Percentiles rank a stretch among this genome's conserved stretches.
These are phyloP conservation scores for Pristionchus mayeri DNA, from an alignment of 2,888 invertebrate species.

Conservation along the genomic window DNA sequence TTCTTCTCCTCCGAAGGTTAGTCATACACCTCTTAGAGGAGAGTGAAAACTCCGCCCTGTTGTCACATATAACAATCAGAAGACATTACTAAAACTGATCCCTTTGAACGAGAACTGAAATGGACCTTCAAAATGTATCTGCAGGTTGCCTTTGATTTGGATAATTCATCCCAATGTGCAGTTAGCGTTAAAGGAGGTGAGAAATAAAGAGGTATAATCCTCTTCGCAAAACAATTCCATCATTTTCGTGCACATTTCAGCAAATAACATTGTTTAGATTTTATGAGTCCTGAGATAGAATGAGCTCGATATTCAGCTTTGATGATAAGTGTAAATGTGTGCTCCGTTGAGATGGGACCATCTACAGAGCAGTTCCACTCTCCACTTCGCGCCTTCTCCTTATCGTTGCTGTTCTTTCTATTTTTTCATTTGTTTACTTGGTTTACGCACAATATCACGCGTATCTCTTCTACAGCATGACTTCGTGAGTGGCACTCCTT, in stretches of 20 bases:
- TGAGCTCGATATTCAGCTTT: no score
- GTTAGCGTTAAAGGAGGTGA: neutral
- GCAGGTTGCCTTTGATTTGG: slow-evolving; percentile 12
- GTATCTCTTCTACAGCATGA: slow-evolving; percentile 61
- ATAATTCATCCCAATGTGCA: neutral
- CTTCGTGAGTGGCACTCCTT: slow-evolving; percentile 53
- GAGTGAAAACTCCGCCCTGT: neutral
- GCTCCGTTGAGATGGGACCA: slow-evolving; percentile 26
- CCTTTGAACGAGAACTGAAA: no score
- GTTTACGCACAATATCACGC: slow-evolving; percentile 62
- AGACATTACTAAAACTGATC: no score
- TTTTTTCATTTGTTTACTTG: slow-evolving; percentile 61
- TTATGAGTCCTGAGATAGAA: no score
- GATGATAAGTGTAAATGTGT: no score
- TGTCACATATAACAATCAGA: neutral
- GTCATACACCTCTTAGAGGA: neutral
- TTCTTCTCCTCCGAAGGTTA: neutral
- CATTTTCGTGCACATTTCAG: no score
- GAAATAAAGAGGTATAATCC: no score
- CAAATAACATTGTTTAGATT: no score
- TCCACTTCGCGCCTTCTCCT: slow-evolving; percentile 56
- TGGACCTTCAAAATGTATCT: neutral
- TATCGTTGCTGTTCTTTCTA: slow-evolving; percentile 53
- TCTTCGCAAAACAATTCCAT: no score
- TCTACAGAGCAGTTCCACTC: slow-evolving; percentile 58